phyloP scores from a whole-genome alignment of 2,888 invertebrate species.

The Microctonus brassicae region DNA sequence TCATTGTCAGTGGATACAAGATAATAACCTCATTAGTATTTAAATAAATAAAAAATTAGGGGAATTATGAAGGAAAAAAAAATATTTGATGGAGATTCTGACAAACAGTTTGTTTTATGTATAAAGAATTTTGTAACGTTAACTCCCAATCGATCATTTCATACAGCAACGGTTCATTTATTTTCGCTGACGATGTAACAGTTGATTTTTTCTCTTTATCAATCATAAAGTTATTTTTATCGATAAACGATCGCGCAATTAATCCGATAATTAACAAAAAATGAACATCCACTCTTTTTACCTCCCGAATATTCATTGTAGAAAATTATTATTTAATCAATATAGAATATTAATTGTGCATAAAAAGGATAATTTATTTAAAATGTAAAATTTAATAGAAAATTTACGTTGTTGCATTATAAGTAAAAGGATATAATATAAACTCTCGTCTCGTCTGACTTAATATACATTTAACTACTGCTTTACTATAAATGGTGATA shows the following conservation, averaged over 20 bases:
- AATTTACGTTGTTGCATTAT: no score
- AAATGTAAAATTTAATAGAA: no score
- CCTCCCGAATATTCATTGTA: not conserved
- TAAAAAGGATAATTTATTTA: no score
- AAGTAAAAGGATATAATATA: no score
- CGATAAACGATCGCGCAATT: not conserved
- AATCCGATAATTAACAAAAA: not conserved
- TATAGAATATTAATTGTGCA: no score
- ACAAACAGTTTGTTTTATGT: no score
- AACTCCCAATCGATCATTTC: slow-evolving; percentile 10
- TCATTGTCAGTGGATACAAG: no score
- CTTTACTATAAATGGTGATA: not conserved
- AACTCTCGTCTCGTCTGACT: not conserved
- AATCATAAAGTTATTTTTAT: not conserved
- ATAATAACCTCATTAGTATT: not conserved
- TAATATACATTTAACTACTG: slow-evolving; percentile 6
- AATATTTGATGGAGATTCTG: not conserved
- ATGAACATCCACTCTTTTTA: not conserved
- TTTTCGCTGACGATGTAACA: not conserved
- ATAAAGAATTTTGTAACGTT: not conserved
- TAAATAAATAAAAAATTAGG: not conserved
- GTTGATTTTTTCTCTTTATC: slow-evolving; percentile 8
- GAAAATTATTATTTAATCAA: no score
- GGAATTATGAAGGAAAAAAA: not conserved
- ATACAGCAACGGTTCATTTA: slow-evolving; percentile 16